Evolutionary conservation across 2,888 invertebrate species (phyloP).

Genomic region (Microctonus brassicae): DNA sequence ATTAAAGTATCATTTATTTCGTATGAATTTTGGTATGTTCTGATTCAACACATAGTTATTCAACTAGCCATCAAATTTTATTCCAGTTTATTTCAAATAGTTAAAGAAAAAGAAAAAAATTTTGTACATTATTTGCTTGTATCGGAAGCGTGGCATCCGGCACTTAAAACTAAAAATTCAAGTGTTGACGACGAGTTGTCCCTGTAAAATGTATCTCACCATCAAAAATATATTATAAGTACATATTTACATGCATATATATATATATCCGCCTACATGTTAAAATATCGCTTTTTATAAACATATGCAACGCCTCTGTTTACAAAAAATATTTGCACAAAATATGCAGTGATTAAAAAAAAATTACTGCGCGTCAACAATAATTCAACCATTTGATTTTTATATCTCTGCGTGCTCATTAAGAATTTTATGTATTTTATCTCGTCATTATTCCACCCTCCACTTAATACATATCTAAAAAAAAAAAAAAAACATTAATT

Average conservation of each 20-base stretch:
- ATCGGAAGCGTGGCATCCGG: slow-evolving; percentile 45
- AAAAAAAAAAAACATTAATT: too few species aligned
- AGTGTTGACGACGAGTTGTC: slow-evolving; percentile 43
- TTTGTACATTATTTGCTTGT: slow-evolving; percentile 31
- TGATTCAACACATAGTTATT: too few species aligned
- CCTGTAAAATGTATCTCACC: slow-evolving; percentile 23
- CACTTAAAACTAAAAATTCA: slow-evolving; percentile 41
- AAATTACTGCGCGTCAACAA: background rate
- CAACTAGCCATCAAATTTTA: too few species aligned
- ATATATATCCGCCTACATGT: background rate
- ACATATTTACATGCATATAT: background rate
- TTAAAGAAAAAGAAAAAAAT: background rate
- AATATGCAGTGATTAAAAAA: too few species aligned
- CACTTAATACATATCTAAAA: too few species aligned
- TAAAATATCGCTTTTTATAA: background rate
- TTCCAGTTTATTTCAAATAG: too few species aligned
- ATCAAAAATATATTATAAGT: slow-evolving; percentile 2
- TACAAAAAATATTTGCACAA: background rate
- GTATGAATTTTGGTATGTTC: too few species aligned
- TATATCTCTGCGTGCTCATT: too few species aligned
- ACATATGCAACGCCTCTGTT: background rate
- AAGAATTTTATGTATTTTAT: too few species aligned
- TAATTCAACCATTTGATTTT: too few species aligned
- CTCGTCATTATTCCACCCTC: too few species aligned
- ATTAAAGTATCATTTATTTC: too few species aligned